These are phyloP conservation scores for Antheraea pernyi DNA, from an alignment of 1,140 invertebrate genomes.

Conservation along the genomic window DNA sequence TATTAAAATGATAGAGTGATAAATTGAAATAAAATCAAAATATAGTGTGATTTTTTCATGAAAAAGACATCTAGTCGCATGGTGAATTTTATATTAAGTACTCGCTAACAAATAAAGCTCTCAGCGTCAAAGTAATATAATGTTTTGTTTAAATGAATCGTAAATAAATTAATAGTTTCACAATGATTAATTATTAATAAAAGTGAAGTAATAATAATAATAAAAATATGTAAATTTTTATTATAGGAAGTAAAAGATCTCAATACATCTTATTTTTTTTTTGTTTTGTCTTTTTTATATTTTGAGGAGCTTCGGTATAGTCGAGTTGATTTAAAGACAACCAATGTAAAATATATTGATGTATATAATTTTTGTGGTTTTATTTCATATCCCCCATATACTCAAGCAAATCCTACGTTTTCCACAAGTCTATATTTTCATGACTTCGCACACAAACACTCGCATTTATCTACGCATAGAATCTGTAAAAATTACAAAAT, in stretches of 20 bases:
- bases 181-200: conserved; percentile 44
- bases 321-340: conserved; percentile 78
- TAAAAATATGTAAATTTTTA: conserved; percentile 74
- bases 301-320: conserved; percentile 78
- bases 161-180: conserved; percentile 65
- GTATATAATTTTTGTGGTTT: conserved; percentile 64
- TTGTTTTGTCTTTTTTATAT: conserved; percentile 76
- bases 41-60: no score
- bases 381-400: conserved; percentile 28
- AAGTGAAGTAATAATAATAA: neutral
- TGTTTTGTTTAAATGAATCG: conserved; percentile 56
- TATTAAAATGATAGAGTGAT: no score
- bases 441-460: no score
- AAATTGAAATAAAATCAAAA: no score
- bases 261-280: conserved; percentile 73
- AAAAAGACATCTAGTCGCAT: no score
- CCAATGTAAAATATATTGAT: conserved; percentile 79
- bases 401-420: no score
- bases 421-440: no score
- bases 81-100: no score
- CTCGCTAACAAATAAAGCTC: conserved; percentile 51
- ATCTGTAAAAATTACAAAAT: no score
- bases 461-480: no score
- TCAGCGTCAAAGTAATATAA: conserved; percentile 48
- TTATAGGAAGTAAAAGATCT: conserved; percentile 79